phyloP scores from a whole-genome alignment of 1,140 invertebrate genomes.

The Drosophila repleta region DNA sequence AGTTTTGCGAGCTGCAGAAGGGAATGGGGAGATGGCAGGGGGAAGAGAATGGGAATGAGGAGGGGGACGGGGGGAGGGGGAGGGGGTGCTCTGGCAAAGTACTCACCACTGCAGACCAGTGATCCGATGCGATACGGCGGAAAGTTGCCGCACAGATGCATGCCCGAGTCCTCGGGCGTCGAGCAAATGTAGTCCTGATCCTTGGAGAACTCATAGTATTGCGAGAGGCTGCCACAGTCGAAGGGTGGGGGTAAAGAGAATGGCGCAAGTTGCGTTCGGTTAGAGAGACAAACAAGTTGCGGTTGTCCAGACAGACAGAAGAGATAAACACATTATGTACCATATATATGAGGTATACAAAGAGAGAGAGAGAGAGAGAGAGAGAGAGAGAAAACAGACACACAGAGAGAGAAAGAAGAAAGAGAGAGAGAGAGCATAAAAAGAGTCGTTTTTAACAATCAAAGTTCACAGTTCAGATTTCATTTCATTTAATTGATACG shows the following conservation, averaged over 20 bases:
- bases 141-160: slow-evolving; percentile 95
- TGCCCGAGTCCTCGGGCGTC: slow-evolving; percentile 95
- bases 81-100: neutral
- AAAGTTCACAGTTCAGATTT: slow-evolving; percentile 25
- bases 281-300: slow-evolving; percentile 37
- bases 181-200: slow-evolving; percentile 99
- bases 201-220: slow-evolving; percentile 92
- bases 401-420: slow-evolving; percentile 2
- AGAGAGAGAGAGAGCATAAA: slow-evolving; percentile 35
- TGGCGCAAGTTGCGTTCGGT: slow-evolving; percentile 43
- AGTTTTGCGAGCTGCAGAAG: slow-evolving; percentile 35
- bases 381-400: slow-evolving; percentile 17
- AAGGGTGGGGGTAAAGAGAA: slow-evolving; percentile 26
- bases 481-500: slow-evolving; percentile 39
- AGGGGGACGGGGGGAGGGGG: neutral
- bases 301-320: slow-evolving; percentile 56
- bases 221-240: slow-evolving; percentile 85
- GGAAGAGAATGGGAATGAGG: slow-evolving; percentile 3
- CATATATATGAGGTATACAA: slow-evolving; percentile 30
- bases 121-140: slow-evolving; percentile 91
- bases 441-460: slow-evolving; percentile 33
- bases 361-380: slow-evolving; percentile 7
- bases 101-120: slow-evolving; percentile 87
- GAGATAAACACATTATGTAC: slow-evolving; percentile 39
- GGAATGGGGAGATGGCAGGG: neutral